These are phyloP conservation scores for Platysternon megacephalum DNA, from an alignment of 2,113 vertebrate genomes.

Conservation along the genomic window DNA sequence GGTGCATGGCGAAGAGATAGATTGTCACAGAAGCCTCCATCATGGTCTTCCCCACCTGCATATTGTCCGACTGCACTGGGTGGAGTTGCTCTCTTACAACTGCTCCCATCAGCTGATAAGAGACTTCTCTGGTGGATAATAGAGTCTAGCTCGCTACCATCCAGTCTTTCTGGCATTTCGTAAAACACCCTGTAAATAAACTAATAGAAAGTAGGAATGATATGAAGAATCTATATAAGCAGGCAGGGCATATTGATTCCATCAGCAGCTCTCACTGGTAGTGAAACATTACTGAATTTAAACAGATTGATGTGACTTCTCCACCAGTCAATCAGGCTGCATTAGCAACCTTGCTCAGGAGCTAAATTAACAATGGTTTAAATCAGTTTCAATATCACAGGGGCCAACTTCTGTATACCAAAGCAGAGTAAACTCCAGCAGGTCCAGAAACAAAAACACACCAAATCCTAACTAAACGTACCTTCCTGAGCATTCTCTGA, in stretches of 20 bases:
- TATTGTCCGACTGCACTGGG: accelerated
- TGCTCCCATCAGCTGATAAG: not conserved
- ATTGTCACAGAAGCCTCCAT: not conserved
- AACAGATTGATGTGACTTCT: not conserved
- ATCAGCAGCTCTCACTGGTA: not conserved
- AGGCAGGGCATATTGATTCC: not conserved
- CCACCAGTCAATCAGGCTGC: not conserved
- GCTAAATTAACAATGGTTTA: not conserved
- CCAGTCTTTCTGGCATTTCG: not conserved
- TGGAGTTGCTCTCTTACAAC: not conserved
- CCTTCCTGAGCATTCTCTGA: not conserved
- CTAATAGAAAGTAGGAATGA: not conserved
- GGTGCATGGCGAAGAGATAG: not conserved
- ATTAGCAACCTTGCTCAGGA: not conserved
- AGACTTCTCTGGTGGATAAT: accelerated
- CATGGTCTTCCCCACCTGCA: not conserved
- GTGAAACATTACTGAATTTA: not conserved
- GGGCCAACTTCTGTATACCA: not conserved
- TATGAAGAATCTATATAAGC: not conserved
- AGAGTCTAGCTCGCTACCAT: not conserved
- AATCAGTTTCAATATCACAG: not conserved
- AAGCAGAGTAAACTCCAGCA: not conserved
- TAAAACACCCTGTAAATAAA: not conserved
- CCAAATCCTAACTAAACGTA: not conserved
- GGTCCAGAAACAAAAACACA: not conserved